Evolutionary conservation across 1,140 invertebrate species (phyloP).

Genomic region (Potamilus streckersoni): DNA sequence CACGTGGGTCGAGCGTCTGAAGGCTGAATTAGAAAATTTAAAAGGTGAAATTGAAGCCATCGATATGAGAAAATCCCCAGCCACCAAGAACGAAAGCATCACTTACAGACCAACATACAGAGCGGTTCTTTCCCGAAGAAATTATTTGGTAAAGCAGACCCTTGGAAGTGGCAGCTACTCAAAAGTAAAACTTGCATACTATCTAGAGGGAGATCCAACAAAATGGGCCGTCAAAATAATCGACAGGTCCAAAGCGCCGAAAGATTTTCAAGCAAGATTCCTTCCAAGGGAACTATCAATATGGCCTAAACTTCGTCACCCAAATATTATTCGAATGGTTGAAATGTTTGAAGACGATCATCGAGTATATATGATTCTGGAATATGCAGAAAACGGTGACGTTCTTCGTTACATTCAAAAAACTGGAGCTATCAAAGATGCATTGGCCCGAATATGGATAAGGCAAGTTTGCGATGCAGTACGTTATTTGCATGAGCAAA

Average conservation of each 20-base stretch:
- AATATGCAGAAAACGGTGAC: conserved; percentile 62
- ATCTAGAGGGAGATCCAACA: conserved; percentile 53
- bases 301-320: conserved; percentile 86
- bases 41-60: conserved; percentile 59
- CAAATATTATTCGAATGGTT: conserved; percentile 81
- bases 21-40: conserved; percentile 54
- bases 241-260: conserved; percentile 78
- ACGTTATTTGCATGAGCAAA: conserved; percentile 85
- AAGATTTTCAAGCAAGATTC: conserved; percentile 87
- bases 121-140: conserved; percentile 57
- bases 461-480: conserved; percentile 72
- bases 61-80: conserved; percentile 37
- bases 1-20: conserved; percentile 25
- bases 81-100: conserved; percentile 46
- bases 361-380: conserved; percentile 62
- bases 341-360: conserved; percentile 62
- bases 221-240: conserved; percentile 90
- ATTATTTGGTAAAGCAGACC: conserved; percentile 55
- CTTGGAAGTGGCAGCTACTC: conserved; percentile 64
- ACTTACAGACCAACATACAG: conserved; percentile 60
- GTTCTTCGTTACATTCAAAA: conserved; percentile 64
- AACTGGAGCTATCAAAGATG: conserved; percentile 60
- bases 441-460: conserved; percentile 55
- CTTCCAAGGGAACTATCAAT: conserved; percentile 92
- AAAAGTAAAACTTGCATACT: conserved; percentile 63